phyloP scores from a whole-genome alignment of 2,888 invertebrate species.

The Archips crataeganus region DNA sequence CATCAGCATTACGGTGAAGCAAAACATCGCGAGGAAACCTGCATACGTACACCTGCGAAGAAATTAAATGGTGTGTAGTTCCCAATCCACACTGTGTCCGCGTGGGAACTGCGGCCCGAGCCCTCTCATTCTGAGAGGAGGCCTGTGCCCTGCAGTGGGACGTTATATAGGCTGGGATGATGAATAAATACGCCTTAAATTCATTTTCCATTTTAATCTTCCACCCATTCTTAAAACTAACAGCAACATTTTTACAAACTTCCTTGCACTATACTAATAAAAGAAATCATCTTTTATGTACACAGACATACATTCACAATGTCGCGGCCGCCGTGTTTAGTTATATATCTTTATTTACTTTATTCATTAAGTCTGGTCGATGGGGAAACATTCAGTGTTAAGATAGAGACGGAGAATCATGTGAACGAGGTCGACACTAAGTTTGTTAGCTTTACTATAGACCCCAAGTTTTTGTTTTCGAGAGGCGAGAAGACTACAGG shows the following conservation, averaged over 20 bases:
- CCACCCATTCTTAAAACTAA: slow-evolving; percentile 38
- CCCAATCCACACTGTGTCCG: no score
- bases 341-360: slow-evolving; percentile 30
- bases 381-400: slow-evolving; percentile 82
- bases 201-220: slow-evolving; percentile 7
- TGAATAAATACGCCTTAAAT: background rate
- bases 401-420: slow-evolving; percentile 86
- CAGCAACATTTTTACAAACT: slow-evolving; percentile 50
- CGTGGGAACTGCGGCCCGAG: no score
- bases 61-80: no score
- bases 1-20: no score
- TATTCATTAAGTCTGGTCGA: slow-evolving; percentile 43
- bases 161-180: no score
- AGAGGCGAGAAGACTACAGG: slow-evolving; percentile 65
- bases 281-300: slow-evolving; percentile 44
- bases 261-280: slow-evolving; percentile 52
- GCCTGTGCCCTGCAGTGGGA: no score
- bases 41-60: no score
- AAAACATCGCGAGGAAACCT: no score
- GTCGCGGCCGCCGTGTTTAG: slow-evolving; percentile 27
- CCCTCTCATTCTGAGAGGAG: no score
- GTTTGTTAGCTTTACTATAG: slow-evolving; percentile 91
- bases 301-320: slow-evolving; percentile 40
- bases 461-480: slow-evolving; percentile 87
- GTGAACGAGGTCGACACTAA: slow-evolving; percentile 88